phyloP scores from a whole-genome alignment of 2,888 invertebrate species.

The Chrysodeixis includens region DNA sequence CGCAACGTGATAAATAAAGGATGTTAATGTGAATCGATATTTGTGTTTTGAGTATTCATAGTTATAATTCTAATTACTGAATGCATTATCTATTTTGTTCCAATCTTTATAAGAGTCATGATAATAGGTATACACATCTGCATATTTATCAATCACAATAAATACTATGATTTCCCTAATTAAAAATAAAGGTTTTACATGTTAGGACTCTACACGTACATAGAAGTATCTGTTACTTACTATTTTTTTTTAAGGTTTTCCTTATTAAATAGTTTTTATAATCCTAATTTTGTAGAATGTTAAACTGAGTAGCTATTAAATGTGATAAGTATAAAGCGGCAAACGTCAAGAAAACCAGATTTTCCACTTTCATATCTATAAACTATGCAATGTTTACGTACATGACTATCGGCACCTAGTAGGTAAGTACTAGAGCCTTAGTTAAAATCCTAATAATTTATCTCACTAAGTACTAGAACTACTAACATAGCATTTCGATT shows the following conservation, averaged over 20 bases:
- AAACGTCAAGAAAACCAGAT: conserved; percentile 1
- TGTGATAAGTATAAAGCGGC: conserved; percentile 1
- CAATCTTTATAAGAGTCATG: not conserved
- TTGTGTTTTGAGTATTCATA: conserved; percentile 5
- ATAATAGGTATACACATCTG: too few species aligned
- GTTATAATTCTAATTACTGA: not conserved
- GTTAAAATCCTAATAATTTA: not conserved
- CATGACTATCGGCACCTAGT: not conserved
- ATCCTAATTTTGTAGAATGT: not conserved
- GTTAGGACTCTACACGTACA: too few species aligned
- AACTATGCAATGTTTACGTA: not conserved
- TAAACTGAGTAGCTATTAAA: not conserved
- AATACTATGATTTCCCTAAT: too few species aligned
- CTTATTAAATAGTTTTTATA: not conserved
- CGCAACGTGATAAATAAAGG: conserved; percentile 17
- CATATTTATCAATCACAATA: too few species aligned
- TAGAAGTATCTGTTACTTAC: too few species aligned
- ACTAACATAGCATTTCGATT: too few species aligned
- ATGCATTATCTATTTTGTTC: not conserved
- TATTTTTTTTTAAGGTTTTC: too few species aligned
- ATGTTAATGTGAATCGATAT: conserved; percentile 19
- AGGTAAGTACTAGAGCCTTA: not conserved
- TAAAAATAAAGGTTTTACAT: too few species aligned
- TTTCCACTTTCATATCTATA: conserved; percentile 1
- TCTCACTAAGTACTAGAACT: not conserved